Conservation (phyloP, 1,140 invertebrate species). For the Drosophila pseudoobscura region DNA sequence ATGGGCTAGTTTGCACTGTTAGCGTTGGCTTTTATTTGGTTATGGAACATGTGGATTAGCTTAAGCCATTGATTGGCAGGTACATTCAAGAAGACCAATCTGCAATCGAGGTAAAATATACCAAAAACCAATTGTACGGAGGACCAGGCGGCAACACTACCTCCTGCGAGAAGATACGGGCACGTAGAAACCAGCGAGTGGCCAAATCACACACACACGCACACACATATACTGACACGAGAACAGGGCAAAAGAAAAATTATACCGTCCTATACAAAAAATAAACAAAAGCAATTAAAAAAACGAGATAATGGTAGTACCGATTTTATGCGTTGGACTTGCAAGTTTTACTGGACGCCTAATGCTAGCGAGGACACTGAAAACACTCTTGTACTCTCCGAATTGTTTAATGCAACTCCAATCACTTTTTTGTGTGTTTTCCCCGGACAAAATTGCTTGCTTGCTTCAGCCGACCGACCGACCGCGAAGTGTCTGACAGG, state of each 20-base stretch:
- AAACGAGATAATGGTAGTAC: slow-evolving; percentile 67
- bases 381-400: slow-evolving; percentile 17
- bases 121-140: neutral
- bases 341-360: slow-evolving; percentile 59
- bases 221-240: slow-evolving; percentile 39
- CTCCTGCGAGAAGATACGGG: slow-evolving; percentile 63
- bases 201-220: slow-evolving; percentile 53
- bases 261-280: slow-evolving; percentile 74
- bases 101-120: no score
- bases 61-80: no score
- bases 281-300: slow-evolving; percentile 81
- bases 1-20: neutral
- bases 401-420: slow-evolving; percentile 39
- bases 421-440: slow-evolving; percentile 65
- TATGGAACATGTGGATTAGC: no score
- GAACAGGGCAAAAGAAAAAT: slow-evolving; percentile 78
- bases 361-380: slow-evolving; percentile 21
- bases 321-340: slow-evolving; percentile 57
- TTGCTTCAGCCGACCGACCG: slow-evolving; percentile 68
- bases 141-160: slow-evolving; percentile 28
- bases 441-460: slow-evolving; percentile 63
- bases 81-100: no score
- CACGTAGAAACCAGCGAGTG: slow-evolving; percentile 65
- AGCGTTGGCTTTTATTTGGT: no score
- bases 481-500: slow-evolving; percentile 70